Conservation (phyloP, 2,113 vertebrate genomes). For the Lanius ludovicianus region DNA sequence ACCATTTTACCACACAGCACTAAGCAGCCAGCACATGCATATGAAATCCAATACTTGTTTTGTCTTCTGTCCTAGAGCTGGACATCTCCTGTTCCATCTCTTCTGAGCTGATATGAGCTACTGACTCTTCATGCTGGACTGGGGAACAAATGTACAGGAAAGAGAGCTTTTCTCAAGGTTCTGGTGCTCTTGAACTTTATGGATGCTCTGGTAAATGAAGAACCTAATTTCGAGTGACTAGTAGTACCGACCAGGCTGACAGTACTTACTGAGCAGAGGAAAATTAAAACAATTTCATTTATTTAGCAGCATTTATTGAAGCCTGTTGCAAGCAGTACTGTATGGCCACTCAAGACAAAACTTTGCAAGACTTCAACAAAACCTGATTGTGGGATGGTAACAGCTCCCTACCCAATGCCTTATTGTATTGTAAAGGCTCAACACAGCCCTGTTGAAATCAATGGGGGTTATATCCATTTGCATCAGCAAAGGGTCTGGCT, state of each 20-base stretch:
- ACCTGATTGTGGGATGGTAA: not conserved
- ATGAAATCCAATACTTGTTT: not conserved
- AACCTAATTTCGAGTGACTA: not conserved
- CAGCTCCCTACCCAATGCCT: not conserved
- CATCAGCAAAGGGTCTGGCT: not conserved
- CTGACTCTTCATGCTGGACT: not conserved
- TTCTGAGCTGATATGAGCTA: not conserved
- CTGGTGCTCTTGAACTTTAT: not conserved
- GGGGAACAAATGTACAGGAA: not conserved
- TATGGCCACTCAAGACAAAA: not conserved
- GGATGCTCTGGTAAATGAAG: not conserved
- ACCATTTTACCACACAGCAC: not conserved
- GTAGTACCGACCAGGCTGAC: not conserved
- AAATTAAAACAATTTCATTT: not conserved
- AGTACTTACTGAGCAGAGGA: not conserved
- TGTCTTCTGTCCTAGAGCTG: not conserved
- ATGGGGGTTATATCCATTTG: not conserved
- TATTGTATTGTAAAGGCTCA: not conserved
- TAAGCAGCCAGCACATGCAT: not conserved
- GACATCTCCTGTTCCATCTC: not conserved
- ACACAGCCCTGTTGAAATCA: not conserved
- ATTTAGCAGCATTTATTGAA: not conserved
- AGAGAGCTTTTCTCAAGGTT: not conserved
- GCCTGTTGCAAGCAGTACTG: not conserved
- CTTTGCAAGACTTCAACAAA: not conserved